Percentiles rank a stretch among this genome's conserved stretches.
Evolutionary conservation across 2,888 invertebrate species (phyloP).

Genomic region (Chloroclystis v-ata): DNA sequence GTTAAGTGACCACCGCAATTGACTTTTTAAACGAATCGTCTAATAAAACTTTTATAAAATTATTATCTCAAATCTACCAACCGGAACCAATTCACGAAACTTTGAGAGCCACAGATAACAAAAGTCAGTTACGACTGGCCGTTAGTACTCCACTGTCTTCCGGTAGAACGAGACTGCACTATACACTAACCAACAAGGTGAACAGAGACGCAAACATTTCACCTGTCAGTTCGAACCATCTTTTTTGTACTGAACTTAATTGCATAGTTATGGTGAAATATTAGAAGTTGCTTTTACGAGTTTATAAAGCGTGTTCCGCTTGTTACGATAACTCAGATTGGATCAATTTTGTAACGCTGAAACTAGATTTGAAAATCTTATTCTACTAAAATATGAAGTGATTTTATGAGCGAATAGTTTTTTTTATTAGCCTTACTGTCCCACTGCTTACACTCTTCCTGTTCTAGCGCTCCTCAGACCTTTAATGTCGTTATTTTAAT

Average conservation of each 20-base stretch:
- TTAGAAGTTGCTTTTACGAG: slow-evolving; percentile 26
- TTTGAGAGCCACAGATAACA: slow-evolving; percentile 51
- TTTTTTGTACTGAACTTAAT: slow-evolving; percentile 50
- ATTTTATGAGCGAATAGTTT: too few species aligned
- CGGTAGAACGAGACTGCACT: slow-evolving; percentile 49
- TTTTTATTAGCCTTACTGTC: too few species aligned
- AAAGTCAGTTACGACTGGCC: slow-evolving; percentile 73
- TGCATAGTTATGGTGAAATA: slow-evolving; percentile 61
- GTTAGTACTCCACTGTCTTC: slow-evolving; percentile 65
- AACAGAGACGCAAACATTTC: slow-evolving; percentile 47
- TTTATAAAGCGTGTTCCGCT: not conserved
- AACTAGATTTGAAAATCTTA: too few species aligned
- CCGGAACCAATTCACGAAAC: slow-evolving; percentile 28
- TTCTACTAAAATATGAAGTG: too few species aligned
- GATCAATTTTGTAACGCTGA: too few species aligned
- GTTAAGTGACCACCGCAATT: too few species aligned
- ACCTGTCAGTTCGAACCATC: slow-evolving; percentile 55
- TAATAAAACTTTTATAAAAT: too few species aligned
- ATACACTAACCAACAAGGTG: slow-evolving; percentile 17
- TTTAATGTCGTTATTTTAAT: too few species aligned
- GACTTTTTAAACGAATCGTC: too few species aligned
- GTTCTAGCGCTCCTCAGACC: too few species aligned
- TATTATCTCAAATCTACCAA: not conserved
- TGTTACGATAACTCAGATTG: too few species aligned
- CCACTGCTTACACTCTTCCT: too few species aligned